phyloP scores from a whole-genome alignment of 2,113 vertebrate genomes.

The Struthidea cinerea region DNA sequence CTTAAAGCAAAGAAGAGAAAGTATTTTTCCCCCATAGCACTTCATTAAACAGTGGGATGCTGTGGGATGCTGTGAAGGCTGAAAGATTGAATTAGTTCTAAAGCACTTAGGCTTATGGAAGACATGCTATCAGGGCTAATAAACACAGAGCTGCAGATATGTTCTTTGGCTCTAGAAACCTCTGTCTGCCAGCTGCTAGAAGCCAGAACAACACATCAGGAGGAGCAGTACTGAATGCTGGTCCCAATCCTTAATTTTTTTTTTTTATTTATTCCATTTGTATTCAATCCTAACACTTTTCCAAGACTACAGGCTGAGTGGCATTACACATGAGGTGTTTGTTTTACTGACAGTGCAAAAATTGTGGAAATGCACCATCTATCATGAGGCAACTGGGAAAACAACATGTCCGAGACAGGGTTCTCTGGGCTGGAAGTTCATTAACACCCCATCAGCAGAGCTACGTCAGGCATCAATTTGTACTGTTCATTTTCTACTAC shows the following conservation, averaged over 20 bases:
- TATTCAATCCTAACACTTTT: not conserved
- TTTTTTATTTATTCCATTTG: not conserved
- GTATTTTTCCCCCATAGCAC: not conserved
- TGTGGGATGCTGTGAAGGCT: not conserved
- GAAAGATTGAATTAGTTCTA: not conserved
- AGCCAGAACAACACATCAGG: not conserved
- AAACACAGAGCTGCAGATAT: not conserved
- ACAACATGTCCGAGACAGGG: rapidly evolving
- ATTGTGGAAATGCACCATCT: not conserved
- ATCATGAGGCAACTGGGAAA: not conserved
- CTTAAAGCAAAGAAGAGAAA: not conserved
- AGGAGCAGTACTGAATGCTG: not conserved
- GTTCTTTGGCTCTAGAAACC: not conserved
- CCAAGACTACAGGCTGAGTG: not conserved
- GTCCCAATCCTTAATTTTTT: not conserved
- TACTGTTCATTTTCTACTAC: not conserved
- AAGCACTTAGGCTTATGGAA: not conserved
- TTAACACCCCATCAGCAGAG: not conserved
- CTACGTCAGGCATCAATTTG: not conserved
- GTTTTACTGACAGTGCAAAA: not conserved
- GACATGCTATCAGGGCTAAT: not conserved
- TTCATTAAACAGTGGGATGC: not conserved
- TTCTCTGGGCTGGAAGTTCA: not conserved
- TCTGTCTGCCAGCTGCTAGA: not conserved
- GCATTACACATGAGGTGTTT: not conserved